These are phyloP conservation scores for Dasysyrphus albostriatus DNA, from an alignment of 2,888 invertebrate genomes.

Conservation along the genomic window DNA sequence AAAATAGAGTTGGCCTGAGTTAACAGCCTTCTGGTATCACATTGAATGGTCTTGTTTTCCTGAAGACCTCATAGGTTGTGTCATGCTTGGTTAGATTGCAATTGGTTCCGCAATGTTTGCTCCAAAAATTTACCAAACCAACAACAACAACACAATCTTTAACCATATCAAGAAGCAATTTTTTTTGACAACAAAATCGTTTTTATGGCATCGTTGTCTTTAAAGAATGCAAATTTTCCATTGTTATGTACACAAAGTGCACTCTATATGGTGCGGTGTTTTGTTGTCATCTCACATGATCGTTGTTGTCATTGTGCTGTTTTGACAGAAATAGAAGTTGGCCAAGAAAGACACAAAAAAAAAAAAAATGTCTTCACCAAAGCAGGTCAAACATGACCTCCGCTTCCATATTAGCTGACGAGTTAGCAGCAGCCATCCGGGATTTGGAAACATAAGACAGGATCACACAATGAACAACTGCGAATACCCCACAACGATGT, in stretches of 20 bases:
- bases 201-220: slow-evolving; percentile 54
- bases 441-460: slow-evolving; percentile 46
- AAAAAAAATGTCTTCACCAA: slow-evolving; percentile 35
- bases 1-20: slow-evolving; percentile 11
- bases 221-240: slow-evolving; percentile 71
- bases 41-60: background rate
- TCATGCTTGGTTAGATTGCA: slow-evolving; percentile 33
- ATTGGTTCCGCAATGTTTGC: slow-evolving; percentile 26
- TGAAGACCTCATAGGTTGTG: slow-evolving; percentile 53
- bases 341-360: slow-evolving; percentile 34
- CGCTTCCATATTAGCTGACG: slow-evolving; percentile 74
- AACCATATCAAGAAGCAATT: slow-evolving; percentile 18
- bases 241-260: slow-evolving; percentile 36
- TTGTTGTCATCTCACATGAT: slow-evolving; percentile 63
- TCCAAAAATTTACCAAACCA: slow-evolving; percentile 31
- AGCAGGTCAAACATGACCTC: slow-evolving; percentile 74
- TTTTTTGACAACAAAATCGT: slow-evolving; percentile 55
- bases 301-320: slow-evolving; percentile 41
- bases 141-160: slow-evolving; percentile 11
- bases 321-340: slow-evolving; percentile 70
- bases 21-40: slow-evolving; percentile 14
- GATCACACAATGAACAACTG: slow-evolving; percentile 45
- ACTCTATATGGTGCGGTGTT: slow-evolving; percentile 56
- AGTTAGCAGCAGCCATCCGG: slow-evolving; percentile 60
- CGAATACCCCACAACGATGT: slow-evolving; percentile 25